Base-by-base conservation (phyloP, 2,888 invertebrate genomes). In the Conomelus anceps region DNA sequence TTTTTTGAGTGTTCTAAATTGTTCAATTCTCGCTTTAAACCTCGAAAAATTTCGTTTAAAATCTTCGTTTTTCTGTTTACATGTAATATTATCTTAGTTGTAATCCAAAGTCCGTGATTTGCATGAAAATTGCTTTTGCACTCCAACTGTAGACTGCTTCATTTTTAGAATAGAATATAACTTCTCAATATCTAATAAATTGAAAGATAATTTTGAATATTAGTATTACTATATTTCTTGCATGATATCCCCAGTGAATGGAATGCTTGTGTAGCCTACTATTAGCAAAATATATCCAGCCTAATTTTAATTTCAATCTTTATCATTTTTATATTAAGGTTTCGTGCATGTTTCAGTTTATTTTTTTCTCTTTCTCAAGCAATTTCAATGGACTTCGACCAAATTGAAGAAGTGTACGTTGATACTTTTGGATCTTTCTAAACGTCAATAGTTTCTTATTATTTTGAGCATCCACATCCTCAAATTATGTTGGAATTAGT, bases 311-410 rank as follows among this genome's bases (percentile, higher is more conserved):
- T 34, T 4, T 11, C 22, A 26, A 22, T 86, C 3, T 20, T 17
- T 86, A 17, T 17, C 22, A 11, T 17, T 20, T 86, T 24, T 24
- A 0, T 26, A n/a, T 86, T 24, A 22, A 26, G 29, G 22, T 86
- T 13, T 88, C n/a, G 29, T 24, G 92, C 92, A 92, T 92, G 92
- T 92, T 92, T 92, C 92, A 92, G 92, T 92, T 91, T 92, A 90
- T 92, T 91, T 92, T 90, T 92, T 92, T 92, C 90, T 92, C 91
- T 92, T 91, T 92, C 92, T 91, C 92, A 92, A 92, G 92, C 92
- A 92, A 92, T 91, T 91, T 91, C 92, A 91, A 90, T 91, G 92
- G 92, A 92, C 86, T 88, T 84, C 84, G 63, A 63, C 63, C 63
- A 63, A 63, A 63, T 63, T 23, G n/a, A 63, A 63, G 86, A 88